Evolutionary conservation across 2,888 invertebrate species (phyloP), one percentile per base, ranked within the genome.

Genomic region (Dynastes hyllus): DNA sequence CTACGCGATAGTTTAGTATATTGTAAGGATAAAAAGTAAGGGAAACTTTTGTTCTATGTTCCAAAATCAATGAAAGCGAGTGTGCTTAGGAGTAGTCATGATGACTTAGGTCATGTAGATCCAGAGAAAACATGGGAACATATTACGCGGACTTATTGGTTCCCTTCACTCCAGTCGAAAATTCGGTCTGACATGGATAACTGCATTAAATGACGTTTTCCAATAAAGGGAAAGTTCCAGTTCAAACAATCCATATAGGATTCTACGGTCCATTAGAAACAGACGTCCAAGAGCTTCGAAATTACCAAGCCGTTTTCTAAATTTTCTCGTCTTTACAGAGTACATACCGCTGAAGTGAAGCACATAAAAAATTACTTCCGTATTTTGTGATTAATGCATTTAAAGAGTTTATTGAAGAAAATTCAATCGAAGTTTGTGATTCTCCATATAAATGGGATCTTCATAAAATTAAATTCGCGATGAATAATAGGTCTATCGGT

Each of bases 251-350:
- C 9, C 85, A 86, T 67, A 79, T 85, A 11, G 86, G 86, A 79
- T 86, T 86, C 80, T 82, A 77, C 53, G 84, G 84, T 16, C 85
- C 85, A 0, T 79, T 85, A 9, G 80, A 81, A 45, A 80, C 16
- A 77, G 67, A 81, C 66, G n/a, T 27, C 53, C 11, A 45, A 76
- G 13, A 9, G 16, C 0, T 83, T 1, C 83, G 80, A 5, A 83
- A 83, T 0, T 85, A 86, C 1, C 80, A 85, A 27, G 84, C 85
- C 0, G 87, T 86, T 77, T 85, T 86, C 0, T 85, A 87, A 78
- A 81, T 83, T 1, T 84, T 22, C 22, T 22, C 22, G 22, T 22
- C 22, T 22, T 22, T 22, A 22, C 22, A 22, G 22, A 22, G 22
- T 22, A 22, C 22, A 22, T 22, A 22, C 22, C 22, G 22, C 22